Conservation (phyloP, 2,113 vertebrate genomes). For the Pholis gunnellus region DNA sequence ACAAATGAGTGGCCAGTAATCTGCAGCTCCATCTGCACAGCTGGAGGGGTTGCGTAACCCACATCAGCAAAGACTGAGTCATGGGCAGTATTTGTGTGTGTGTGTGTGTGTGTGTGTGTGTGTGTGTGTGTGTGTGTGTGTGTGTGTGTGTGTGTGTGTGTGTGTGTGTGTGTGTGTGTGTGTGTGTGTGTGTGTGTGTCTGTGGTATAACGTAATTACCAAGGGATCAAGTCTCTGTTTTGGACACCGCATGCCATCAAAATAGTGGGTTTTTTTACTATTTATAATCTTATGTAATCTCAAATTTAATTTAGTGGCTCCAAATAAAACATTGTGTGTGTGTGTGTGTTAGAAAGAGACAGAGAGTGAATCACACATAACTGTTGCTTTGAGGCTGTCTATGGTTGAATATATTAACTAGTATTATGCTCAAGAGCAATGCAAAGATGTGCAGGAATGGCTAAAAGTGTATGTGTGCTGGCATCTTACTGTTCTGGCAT, state of each 20-base stretch:
- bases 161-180: slow-evolving; percentile 29
- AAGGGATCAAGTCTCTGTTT: slow-evolving; percentile 50
- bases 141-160: slow-evolving; percentile 19
- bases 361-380: background rate
- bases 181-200: slow-evolving; percentile 30
- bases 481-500: background rate
- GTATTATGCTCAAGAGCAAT: background rate
- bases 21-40: slow-evolving; percentile 71
- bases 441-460: background rate
- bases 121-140: slow-evolving; percentile 27
- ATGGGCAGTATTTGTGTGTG: slow-evolving; percentile 40
- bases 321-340: slow-evolving; percentile 12
- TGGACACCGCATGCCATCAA: slow-evolving; percentile 3
- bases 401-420: background rate
- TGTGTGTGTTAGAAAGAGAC: background rate
- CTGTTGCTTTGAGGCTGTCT: background rate
- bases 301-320: background rate
- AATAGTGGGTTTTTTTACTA: background rate
- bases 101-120: slow-evolving; percentile 27
- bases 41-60: slow-evolving; percentile 72
- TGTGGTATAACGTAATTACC: slow-evolving; percentile 10
- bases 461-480: background rate
- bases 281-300: slow-evolving; percentile 25
- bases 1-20: slow-evolving; percentile 69
- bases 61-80: slow-evolving; percentile 59